Conservation (phyloP, 1,140 invertebrate genomes). For the Scaptomyza montana region DNA sequence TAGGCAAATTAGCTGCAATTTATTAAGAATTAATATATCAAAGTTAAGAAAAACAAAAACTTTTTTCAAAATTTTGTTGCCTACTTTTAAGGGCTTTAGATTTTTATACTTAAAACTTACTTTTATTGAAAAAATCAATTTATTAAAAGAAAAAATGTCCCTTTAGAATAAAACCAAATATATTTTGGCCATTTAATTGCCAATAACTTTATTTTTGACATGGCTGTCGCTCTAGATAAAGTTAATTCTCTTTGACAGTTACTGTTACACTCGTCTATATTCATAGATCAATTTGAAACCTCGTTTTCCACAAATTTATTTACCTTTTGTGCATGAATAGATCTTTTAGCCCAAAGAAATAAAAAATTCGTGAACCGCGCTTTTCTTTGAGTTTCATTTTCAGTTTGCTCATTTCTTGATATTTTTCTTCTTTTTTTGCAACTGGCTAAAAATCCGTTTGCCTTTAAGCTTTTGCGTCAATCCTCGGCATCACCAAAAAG, state of each 20-base stretch:
- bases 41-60: neutral
- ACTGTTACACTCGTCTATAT: too few species aligned
- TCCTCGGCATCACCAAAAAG: neutral
- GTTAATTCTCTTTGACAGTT: neutral
- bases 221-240: neutral
- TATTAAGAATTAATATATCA: neutral
- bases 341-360: slow-evolving; percentile 3
- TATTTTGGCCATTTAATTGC: too few species aligned
- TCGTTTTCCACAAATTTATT: neutral
- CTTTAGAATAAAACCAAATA: too few species aligned
- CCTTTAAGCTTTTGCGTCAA: slow-evolving; percentile 33
- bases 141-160: too few species aligned
- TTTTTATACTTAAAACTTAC: too few species aligned
- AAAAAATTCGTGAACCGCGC: slow-evolving; percentile 1
- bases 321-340: neutral
- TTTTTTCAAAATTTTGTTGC: neutral
- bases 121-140: too few species aligned
- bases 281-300: neutral
- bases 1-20: slow-evolving; percentile 5
- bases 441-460: slow-evolving; percentile 33
- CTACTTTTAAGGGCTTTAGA: too few species aligned
- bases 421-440: neutral
- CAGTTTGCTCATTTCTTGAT: slow-evolving; percentile 1
- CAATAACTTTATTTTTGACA: too few species aligned
- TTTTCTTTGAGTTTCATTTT: slow-evolving; percentile 15